Evolutionary conservation across 2,113 vertebrate genomes (phyloP), one percentile per base, ranked within the genome.

Genomic region (Bagarius yarrelli): DNA sequence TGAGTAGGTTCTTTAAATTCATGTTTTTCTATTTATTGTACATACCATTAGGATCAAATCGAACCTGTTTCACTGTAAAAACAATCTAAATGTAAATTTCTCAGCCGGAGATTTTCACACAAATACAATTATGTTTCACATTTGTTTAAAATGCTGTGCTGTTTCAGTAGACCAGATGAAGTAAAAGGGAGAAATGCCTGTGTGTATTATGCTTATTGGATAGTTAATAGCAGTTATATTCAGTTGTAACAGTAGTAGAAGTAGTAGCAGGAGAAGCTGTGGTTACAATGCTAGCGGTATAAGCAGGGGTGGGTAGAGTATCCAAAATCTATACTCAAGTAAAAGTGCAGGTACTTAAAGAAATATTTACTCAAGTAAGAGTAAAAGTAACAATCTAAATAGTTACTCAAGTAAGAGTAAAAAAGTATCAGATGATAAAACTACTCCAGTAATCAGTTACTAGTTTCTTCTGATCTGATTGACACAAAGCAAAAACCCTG

Each of bases 81-180:
- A 40, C 64, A 67, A 21, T 44, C 66, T 69, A 69, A 71, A 71
- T 71, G 69, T 50, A 71, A 71, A 52, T 52, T 27, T 52, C 44
- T 70, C 40, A 70, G 67, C 23, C 1, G 4, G 67, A 70, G 6
- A 25, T 67, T 36, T 67, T 34, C 40, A 14, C 64, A 44, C 34
- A 67, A n/a, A 44, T 40, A 44, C 11, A 44, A 40, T 25, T 50
- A 25, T 25, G 23, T 70, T 44, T 70, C n/a, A 70, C 23, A 25
- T 47, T 70, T 70, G 25, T 70, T 47, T 6, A 19, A 47, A n/a
- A 69, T 23, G 34, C 21, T 36, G 34, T 66, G 9, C 18, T 1
- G 34, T 67, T 67, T 69, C 36, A 44, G 36, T 44, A 44, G 4
- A 44, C 44, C 36, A 69, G 13, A 44, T 69, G 36, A 15, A 44